These are phyloP conservation scores for Caenorhabditis uteleia DNA, from an alignment of 2,888 invertebrate genomes.

Conservation along the genomic window DNA sequence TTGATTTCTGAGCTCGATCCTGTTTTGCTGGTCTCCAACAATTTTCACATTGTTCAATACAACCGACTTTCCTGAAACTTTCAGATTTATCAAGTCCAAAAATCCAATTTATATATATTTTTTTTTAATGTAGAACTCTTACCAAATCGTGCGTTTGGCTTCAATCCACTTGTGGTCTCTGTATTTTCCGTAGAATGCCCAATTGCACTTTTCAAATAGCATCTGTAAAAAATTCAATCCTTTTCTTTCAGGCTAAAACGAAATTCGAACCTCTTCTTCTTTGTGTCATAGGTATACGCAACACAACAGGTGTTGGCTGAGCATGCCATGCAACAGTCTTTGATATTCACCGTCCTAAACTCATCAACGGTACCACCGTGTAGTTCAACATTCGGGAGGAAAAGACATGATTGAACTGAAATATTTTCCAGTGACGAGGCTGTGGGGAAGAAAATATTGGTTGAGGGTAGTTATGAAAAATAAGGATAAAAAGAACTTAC, in stretches of 20 bases:
- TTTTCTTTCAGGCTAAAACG: not conserved
- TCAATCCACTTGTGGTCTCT: conserved; percentile 59
- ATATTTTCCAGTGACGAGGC: not conserved
- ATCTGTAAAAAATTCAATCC: conserved; percentile 28
- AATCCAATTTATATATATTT: not conserved
- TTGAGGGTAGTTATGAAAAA: not conserved
- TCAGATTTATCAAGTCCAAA: not conserved
- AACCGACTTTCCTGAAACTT: conserved; percentile 48
- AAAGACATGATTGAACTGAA: conserved; percentile 61
- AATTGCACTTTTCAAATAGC: conserved; percentile 64
- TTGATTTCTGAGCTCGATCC: conserved; percentile 48
- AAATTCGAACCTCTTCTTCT: conserved; percentile 45
- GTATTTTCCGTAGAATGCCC: conserved; percentile 56
- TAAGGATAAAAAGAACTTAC: conserved; percentile 5
- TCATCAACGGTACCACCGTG: conserved; percentile 65
- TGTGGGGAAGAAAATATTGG: not conserved
- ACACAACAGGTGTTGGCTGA: conserved; percentile 56
- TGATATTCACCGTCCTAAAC: conserved; percentile 53
- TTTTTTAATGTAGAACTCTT: conserved; percentile 1
- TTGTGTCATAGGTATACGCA: conserved; percentile 50
- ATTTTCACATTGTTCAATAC: conserved; percentile 57
- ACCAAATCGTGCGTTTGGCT: conserved; percentile 57
- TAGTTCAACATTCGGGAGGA: conserved; percentile 57
- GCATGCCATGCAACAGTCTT: conserved; percentile 47
- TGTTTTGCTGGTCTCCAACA: conserved; percentile 50